Evolutionary conservation across 2,888 invertebrate species (phyloP), one percentile per base, ranked within the genome.

Genomic region (Phortica okadai): DNA sequence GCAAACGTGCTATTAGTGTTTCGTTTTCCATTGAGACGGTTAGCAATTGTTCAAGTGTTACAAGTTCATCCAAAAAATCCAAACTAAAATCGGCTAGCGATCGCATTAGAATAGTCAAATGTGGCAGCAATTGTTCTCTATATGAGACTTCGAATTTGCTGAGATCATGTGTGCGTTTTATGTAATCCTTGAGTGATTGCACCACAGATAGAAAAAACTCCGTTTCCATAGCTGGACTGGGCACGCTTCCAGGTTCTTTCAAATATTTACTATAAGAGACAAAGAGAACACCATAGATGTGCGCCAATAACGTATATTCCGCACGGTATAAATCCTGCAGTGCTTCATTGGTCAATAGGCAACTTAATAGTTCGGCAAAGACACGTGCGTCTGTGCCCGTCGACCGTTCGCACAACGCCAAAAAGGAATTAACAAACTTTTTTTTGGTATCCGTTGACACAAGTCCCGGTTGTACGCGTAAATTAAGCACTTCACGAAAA

Each of bases 391-490:
- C 74, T 6, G 33, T 62, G 1, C 6, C 16, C 2, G 66, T 33
- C 1, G 41, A 21, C 0, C 16, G 56, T 0, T 74, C 6, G 5
- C 8, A 50, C 7, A 75, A 58, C 0, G 82, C 67, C 33, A 84
- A 75, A 1, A 85, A 64, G 33, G 80, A 81, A 7, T 81, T 59
- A 1, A 90, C 82, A 1, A 90, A 79, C 0, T 74, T 54, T 0
- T 76, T 42, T 75, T 91, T 91, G 1, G 83, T 81, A 5, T 77
- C n/a, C 44, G 81, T 74, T 0, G 66, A 70, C 1, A 91, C 85
- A 6, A 90, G 79, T 0, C 90, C 90, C 0, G 90, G 90, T 21
- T 89, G 88, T 0, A 89, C 86, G 1, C 89, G 87, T 56, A 91
- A 74, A 6, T 81, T 74, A 5, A 90, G 75, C 11, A 90, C 82